Percentiles rank a stretch among this genome's conserved stretches.
Evolutionary conservation across 2,113 vertebrate genomes (phyloP).

Genomic region (Amphiprion ocellaris): DNA sequence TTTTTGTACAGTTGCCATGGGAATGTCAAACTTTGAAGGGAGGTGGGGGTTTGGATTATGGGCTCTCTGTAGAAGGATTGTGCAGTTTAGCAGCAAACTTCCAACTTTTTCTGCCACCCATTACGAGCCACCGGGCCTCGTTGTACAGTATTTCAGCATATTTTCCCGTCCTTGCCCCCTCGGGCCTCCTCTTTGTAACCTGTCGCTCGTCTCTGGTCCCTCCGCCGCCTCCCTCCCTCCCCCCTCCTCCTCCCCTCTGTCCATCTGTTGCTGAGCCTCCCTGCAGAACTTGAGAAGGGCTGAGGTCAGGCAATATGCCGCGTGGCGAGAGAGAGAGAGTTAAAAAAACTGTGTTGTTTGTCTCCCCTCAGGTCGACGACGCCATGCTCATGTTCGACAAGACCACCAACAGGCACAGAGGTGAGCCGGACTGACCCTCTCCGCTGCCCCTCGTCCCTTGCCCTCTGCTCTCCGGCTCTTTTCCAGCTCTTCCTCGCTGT

Average conservation of each 20-base stretch:
- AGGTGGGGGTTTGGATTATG: slow-evolving; percentile 57
- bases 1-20: slow-evolving; percentile 79
- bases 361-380: slow-evolving; percentile 93
- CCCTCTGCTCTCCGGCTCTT: slow-evolving; percentile 13
- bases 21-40: slow-evolving; percentile 72
- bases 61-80: slow-evolving; percentile 45
- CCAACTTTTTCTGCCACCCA: slow-evolving; percentile 34
- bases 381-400: slow-evolving; percentile 99
- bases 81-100: slow-evolving; percentile 50
- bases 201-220: slow-evolving; percentile 56
- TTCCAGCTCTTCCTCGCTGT: slow-evolving; percentile 29
- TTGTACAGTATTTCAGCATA: slow-evolving; percentile 39
- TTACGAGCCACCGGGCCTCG: slow-evolving; percentile 9
- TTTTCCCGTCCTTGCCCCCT: slow-evolving; percentile 40
- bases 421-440: slow-evolving; percentile 81
- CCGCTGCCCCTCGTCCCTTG: slow-evolving; percentile 1
- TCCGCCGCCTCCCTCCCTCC: slow-evolving; percentile 1
- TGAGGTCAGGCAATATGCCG: slow-evolving; percentile 82
- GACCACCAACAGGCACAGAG: slow-evolving; percentile 99
- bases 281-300: slow-evolving; percentile 82
- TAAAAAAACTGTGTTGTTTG: slow-evolving; percentile 63
- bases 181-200: slow-evolving; percentile 70
- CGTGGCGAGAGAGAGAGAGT: slow-evolving; percentile 58
- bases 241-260: slow-evolving; percentile 60
- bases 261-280: slow-evolving; percentile 83